These are phyloP conservation scores for Diplodus puntazzo DNA, from an alignment of 2,797 vertebrate genomes.

Conservation along the genomic window DNA sequence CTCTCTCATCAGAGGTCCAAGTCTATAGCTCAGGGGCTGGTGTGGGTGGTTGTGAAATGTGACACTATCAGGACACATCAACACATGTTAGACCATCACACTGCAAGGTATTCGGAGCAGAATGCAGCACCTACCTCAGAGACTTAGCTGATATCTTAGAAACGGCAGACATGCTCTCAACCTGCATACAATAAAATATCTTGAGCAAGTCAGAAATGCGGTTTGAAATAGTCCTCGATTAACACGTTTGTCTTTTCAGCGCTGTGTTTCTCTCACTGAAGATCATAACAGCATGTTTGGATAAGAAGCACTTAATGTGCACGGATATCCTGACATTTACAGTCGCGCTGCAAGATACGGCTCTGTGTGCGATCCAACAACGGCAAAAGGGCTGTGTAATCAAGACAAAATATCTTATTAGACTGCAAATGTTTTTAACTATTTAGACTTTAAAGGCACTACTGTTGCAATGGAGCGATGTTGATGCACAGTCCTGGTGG, in stretches of 20 bases:
- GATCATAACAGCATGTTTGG: not conserved
- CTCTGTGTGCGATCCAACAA: not conserved
- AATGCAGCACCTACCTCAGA: not conserved
- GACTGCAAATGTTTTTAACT: not conserved
- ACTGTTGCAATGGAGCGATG: no score
- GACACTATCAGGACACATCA: slow-evolving; percentile 38
- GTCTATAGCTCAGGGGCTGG: not conserved
- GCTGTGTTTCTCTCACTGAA: not conserved
- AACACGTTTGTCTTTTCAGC: not conserved
- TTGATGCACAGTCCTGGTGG: not conserved
- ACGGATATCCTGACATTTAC: not conserved
- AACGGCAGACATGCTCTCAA: not conserved
- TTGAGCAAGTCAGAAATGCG: not conserved
- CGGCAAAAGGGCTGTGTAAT: not conserved
- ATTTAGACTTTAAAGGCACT: not conserved
- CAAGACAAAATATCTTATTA: not conserved
- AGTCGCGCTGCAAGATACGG: not conserved
- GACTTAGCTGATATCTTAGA: not conserved
- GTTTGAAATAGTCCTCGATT: not conserved
- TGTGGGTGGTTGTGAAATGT: slow-evolving; percentile 31
- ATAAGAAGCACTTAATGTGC: not conserved
- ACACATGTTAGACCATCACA: slow-evolving; percentile 26
- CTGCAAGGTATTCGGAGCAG: not conserved
- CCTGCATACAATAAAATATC: not conserved
- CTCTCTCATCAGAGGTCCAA: not conserved